phyloP scores from a whole-genome alignment of 2,888 invertebrate species.

The Margaritifera margaritifera region DNA sequence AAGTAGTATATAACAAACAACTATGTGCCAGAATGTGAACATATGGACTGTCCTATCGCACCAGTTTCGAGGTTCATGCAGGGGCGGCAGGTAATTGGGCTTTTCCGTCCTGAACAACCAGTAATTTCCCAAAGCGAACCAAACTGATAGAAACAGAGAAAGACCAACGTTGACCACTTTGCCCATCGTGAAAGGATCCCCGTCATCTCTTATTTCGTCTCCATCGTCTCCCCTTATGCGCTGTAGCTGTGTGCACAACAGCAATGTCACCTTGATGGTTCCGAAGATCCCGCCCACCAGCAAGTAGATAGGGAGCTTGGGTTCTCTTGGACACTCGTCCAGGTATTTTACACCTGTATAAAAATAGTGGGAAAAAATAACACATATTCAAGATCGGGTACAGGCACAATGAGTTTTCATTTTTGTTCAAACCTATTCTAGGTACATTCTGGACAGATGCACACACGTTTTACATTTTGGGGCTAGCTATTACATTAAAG shows the following conservation, averaged over 20 bases:
- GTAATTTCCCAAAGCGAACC: slow-evolving; percentile 86
- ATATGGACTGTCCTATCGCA: slow-evolving; percentile 85
- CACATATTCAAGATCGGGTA: too few relatives aligned
- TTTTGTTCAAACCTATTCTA: too few relatives aligned
- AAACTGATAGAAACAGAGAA: slow-evolving; percentile 81
- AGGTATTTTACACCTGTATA: slow-evolving; percentile 85
- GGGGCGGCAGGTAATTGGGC: slow-evolving; percentile 82
- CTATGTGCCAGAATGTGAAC: slow-evolving; percentile 83
- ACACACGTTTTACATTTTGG: too few relatives aligned
- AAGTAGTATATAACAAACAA: slow-evolving; percentile 80
- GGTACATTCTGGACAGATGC: too few relatives aligned
- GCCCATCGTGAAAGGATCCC: slow-evolving; percentile 24
- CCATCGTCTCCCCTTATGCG: slow-evolving; percentile 67
- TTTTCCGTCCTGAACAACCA: slow-evolving; percentile 86
- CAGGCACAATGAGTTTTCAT: too few relatives aligned
- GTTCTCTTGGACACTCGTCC: slow-evolving; percentile 85
- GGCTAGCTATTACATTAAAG: too few relatives aligned
- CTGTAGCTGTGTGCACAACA: slow-evolving; percentile 80
- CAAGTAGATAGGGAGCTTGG: slow-evolving; percentile 86
- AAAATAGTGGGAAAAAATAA: background rate
- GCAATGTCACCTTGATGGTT: slow-evolving; percentile 77
- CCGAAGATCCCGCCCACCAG: slow-evolving; percentile 86
- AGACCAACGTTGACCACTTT: slow-evolving; percentile 80
- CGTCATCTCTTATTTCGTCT: slow-evolving; percentile 41
- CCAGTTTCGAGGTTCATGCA: slow-evolving; percentile 86